Evolutionary conservation across 2,888 invertebrate genomes (phyloP).

Genomic region (Crossocerus cetratus): DNA sequence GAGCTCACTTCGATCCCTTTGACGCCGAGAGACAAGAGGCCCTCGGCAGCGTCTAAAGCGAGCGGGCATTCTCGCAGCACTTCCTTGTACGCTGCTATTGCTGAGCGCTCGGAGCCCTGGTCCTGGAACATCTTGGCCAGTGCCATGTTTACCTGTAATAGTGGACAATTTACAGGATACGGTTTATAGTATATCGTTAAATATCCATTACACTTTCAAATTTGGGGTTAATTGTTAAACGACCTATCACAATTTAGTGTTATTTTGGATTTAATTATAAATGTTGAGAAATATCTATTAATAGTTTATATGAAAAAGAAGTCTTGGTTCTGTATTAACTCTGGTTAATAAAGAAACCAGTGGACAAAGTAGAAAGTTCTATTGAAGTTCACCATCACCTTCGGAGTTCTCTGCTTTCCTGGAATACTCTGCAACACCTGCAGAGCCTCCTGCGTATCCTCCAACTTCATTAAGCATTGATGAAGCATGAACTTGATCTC

Average conservation of each 20-base stretch:
- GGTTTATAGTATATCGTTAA: no score
- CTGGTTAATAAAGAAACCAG: no score
- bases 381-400: slow-evolving; percentile 75
- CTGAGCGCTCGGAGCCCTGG: slow-evolving; percentile 84
- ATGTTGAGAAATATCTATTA: no score
- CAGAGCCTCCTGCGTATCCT: slow-evolving; percentile 81
- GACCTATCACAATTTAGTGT: neutral
- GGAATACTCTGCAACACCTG: slow-evolving; percentile 80
- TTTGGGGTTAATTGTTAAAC: neutral
- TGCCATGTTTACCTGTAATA: slow-evolving; percentile 81
- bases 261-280: neutral
- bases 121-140: slow-evolving; percentile 85
- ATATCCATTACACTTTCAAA: no score
- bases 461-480: slow-evolving; percentile 83
- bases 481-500: slow-evolving; percentile 87
- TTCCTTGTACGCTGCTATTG: slow-evolving; percentile 87
- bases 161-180: neutral
- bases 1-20: slow-evolving; percentile 87
- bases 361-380: neutral
- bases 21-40: slow-evolving; percentile 84
- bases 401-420: slow-evolving; percentile 83
- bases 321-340: no score
- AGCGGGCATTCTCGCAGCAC: slow-evolving; percentile 87
- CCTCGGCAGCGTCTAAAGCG: slow-evolving; percentile 86
- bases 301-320: no score